Percentiles rank a stretch among this genome's conserved stretches.
phyloP scores from a whole-genome alignment of 2,888 invertebrate species.

The Ommatoiulus sabulosus region DNA sequence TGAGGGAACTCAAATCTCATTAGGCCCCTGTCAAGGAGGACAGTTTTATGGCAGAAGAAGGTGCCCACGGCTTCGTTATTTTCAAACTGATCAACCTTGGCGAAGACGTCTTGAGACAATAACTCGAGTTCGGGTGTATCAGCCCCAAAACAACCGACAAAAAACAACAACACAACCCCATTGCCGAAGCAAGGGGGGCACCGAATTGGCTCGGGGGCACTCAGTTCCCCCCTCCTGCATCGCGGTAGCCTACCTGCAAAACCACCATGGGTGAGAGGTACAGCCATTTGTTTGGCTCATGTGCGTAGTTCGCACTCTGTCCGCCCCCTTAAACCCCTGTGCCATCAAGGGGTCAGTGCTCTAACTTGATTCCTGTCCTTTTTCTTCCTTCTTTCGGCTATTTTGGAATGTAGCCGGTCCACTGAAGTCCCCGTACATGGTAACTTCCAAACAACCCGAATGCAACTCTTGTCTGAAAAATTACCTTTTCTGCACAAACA shows the following conservation, averaged over 20 bases:
- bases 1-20: constrained; percentile 43
- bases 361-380: constrained; percentile 47
- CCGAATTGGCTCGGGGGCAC: neutral
- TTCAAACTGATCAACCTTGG: constrained; percentile 40
- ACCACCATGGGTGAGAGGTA: constrained; percentile 42
- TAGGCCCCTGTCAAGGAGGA: constrained; percentile 40
- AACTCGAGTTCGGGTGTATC: constrained; percentile 30
- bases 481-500: neutral
- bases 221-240: neutral
- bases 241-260: constrained; percentile 31
- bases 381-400: constrained; percentile 55
- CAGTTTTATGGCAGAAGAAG: constrained; percentile 30
- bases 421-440: constrained; percentile 34
- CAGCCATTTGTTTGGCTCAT: constrained; percentile 45
- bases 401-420: constrained; percentile 54
- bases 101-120: neutral
- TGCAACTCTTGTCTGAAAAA: constrained; percentile 14
- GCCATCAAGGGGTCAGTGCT: constrained; percentile 54
- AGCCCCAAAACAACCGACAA: constrained; percentile 36
- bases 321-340: constrained; percentile 48
- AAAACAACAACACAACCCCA: constrained; percentile 29
- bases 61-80: constrained; percentile 5
- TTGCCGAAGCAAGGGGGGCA: neutral
- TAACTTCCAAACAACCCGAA: neutral
- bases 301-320: constrained; percentile 44